Evolutionary conservation across 2,888 invertebrate species (phyloP).

Genomic region (Neoitamus cyanurus): DNA sequence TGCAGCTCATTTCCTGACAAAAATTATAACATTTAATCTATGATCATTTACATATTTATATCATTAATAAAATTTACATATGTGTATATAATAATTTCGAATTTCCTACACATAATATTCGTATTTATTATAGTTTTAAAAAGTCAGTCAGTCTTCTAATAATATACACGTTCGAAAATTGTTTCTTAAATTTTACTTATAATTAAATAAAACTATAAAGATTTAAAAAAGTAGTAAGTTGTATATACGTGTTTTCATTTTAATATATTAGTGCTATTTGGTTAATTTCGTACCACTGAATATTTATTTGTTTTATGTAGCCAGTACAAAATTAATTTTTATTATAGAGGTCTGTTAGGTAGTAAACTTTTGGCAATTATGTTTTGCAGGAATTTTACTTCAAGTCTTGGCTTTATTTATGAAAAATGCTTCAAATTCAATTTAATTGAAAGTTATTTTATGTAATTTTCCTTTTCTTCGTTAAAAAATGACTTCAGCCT

Average conservation of each 20-base stretch:
- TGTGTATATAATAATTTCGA: constrained; percentile 43
- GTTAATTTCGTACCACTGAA: neutral
- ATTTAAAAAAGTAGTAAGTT: constrained; percentile 11
- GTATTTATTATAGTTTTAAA: constrained; percentile 48
- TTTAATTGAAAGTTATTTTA: neutral
- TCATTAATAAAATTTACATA: constrained; percentile 46
- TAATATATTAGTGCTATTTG: neutral
- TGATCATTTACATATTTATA: constrained; percentile 21
- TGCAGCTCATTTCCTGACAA: neutral
- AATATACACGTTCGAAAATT: constrained; percentile 46
- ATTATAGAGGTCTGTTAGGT: neutral
- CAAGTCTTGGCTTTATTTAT: neutral
- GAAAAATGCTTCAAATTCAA: neutral
- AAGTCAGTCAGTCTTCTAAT: constrained; percentile 52
- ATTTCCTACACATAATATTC: constrained; percentile 48
- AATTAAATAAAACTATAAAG: constrained; percentile 28
- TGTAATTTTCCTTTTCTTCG: neutral
- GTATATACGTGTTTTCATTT: neutral
- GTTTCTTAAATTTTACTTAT: neutral
- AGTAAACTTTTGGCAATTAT: constrained; percentile 17
- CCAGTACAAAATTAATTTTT: neutral
- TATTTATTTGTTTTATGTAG: constrained; percentile 7
- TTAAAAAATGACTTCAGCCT: neutral
- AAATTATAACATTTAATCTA: neutral
- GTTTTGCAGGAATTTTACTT: constrained; percentile 13